Evolutionary conservation across 2,888 invertebrate genomes (phyloP), one percentile per base, ranked within the genome.

Genomic region (Caradrina clavipalpis): DNA sequence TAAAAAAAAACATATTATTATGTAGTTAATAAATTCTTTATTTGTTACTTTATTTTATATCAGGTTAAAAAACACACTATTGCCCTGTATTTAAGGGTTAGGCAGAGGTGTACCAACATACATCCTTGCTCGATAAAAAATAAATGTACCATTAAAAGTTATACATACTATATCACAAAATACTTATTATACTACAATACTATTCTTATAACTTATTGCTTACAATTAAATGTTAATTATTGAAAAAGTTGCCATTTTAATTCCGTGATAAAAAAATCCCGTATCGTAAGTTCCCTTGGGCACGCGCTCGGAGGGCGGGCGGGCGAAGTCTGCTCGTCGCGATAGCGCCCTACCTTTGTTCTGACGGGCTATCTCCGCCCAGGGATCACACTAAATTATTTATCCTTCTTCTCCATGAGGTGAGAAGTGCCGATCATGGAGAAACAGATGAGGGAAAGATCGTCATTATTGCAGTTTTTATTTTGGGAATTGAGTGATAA

Each of bases 311-410:
- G 71, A 64, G 81, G 81, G 84, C 78, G 84, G 87, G 86, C 85
- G 83, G 85, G 83, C 80, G 82, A 86, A 83, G 81, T 78, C 85
- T 87, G 85, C 76, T 85, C 84, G 86, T 85, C 87, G 89, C 86
- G 85, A 76, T 73, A 89, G 86, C 90, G 90, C 91, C 86, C 88
- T 87, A 89, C 92, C 93, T 93, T 94, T 94, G 94, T 94, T 92
- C 92, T 81, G 90, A 91, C 88, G 86, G 78, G 85, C 81, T 90
- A 91, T 90, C 90, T 83, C 75, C 83, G 63, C 68, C 81, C 76
- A 73, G 84, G 91, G 92, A 94, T 94, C 91, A 91, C 90, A 91
- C 92, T 92, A 91, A 94, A 94, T 94, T 94, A 94, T 95, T 78
- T 78, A 78, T 87, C 83, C 81, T 80, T 81, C 81, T 84, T 76